Conservation (phyloP, 2,888 invertebrate species). For the Aleiodes leptofemur region DNA sequence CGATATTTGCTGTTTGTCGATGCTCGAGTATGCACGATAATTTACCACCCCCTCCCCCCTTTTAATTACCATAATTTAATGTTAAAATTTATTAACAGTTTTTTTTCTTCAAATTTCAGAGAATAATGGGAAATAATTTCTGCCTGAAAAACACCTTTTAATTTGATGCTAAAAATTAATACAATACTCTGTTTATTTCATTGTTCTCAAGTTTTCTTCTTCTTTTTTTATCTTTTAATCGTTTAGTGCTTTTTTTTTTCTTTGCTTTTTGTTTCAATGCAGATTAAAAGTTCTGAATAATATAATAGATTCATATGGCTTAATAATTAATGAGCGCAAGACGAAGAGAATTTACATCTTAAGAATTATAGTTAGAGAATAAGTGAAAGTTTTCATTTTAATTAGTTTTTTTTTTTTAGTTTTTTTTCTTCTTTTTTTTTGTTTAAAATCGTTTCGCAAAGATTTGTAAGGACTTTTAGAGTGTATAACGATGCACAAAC, state of each 20-base stretch:
- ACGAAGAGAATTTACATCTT: conserved; percentile 67
- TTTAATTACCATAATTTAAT: neutral
- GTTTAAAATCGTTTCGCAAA: neutral
- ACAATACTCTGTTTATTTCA: conserved; percentile 53
- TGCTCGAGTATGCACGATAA: conserved; percentile 32
- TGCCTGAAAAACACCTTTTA: conserved; percentile 39
- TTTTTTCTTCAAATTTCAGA: neutral
- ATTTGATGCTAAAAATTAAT: conserved; percentile 51
- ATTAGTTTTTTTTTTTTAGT: conserved; percentile 11
- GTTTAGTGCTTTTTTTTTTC: conserved; percentile 47
- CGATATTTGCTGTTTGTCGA: conserved; percentile 27
- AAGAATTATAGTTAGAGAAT: conserved; percentile 58
- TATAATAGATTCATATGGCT: conserved; percentile 54
- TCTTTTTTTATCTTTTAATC: conserved; percentile 48
- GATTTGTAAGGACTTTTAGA: conserved; percentile 18
- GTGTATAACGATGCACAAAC: conserved; percentile 17
- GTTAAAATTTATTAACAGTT: neutral
- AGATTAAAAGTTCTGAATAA: conserved; percentile 49
- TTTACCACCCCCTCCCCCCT: no score
- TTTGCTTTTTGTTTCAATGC: conserved; percentile 26
- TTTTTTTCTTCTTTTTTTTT: conserved; percentile 23
- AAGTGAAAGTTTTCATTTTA: conserved; percentile 12
- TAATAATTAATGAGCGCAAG: conserved; percentile 71
- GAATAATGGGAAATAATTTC: conserved; percentile 22
- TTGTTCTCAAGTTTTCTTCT: conserved; percentile 46